Conservation (phyloP, 2,113 vertebrate genomes). For the Tragulus kanchil region DNA sequence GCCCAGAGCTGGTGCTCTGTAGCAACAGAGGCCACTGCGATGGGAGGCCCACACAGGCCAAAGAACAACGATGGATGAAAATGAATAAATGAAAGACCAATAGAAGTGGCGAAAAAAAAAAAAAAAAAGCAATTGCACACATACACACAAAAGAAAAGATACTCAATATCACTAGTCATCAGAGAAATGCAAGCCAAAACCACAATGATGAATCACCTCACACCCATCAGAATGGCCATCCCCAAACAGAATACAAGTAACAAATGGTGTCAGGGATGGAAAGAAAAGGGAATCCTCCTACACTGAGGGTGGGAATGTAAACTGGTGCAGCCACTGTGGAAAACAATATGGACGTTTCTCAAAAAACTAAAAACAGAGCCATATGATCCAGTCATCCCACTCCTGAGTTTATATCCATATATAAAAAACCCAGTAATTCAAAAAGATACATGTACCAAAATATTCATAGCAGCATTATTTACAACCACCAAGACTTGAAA, state of each 20-base stretch:
- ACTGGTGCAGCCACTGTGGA: not conserved
- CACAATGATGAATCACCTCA: not conserved
- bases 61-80: too few relatives aligned
- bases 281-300: not conserved
- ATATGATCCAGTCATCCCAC: not conserved
- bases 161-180: not conserved
- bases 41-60: too few relatives aligned
- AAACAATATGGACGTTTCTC: not conserved
- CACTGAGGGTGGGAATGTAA: not conserved
- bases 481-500: not conserved
- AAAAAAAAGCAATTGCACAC: constrained; percentile 78
- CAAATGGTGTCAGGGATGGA: not conserved
- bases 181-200: not conserved
- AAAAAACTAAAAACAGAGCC: not conserved
- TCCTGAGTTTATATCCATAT: not conserved
- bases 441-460: too few relatives aligned
- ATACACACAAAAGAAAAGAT: constrained; percentile 51
- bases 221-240: not conserved
- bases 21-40: too few relatives aligned
- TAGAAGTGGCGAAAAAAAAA: too few relatives aligned
- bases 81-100: too few relatives aligned
- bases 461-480: not conserved
- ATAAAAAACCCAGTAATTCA: not conserved
- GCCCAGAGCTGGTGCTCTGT: too few relatives aligned
- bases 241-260: not conserved